These are phyloP conservation scores for Saccostrea cuccullata DNA, from an alignment of 1,140 invertebrate genomes.

Conservation along the genomic window DNA sequence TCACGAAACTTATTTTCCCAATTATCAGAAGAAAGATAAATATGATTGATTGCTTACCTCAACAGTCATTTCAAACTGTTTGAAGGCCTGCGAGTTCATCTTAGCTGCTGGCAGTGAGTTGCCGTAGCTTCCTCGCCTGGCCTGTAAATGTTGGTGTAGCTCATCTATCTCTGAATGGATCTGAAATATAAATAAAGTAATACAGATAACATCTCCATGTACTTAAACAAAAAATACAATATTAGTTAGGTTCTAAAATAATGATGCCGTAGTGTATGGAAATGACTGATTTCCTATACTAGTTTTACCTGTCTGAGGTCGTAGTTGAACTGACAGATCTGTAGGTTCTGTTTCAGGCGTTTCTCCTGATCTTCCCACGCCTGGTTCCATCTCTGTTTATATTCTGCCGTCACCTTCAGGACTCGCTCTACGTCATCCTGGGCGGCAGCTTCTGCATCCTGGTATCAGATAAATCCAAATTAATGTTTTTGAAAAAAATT, in stretches of 20 bases:
- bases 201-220: background rate
- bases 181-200: slow-evolving; percentile 73
- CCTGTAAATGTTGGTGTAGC: slow-evolving; percentile 83
- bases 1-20: too few species aligned
- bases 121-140: slow-evolving; percentile 85
- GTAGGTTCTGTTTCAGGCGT: slow-evolving; percentile 83
- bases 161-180: slow-evolving; percentile 87
- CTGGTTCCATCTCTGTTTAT: slow-evolving; percentile 81
- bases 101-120: slow-evolving; percentile 86
- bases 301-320: slow-evolving; percentile 82
- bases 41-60: slow-evolving; percentile 81
- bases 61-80: slow-evolving; percentile 89
- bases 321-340: slow-evolving; percentile 85
- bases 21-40: background rate
- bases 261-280: too few species aligned
- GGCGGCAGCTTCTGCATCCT: slow-evolving; percentile 85
- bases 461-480: slow-evolving; percentile 54
- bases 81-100: slow-evolving; percentile 86
- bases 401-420: slow-evolving; percentile 81
- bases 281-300: too few species aligned
- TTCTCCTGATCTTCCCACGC: slow-evolving; percentile 83
- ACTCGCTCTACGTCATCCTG: slow-evolving; percentile 86
- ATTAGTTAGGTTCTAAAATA: too few species aligned
- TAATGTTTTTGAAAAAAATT: background rate
- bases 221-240: too few species aligned